Evolutionary conservation across 2,797 vertebrate species (phyloP).

Genomic region (Etheostoma perlongum): DNA sequence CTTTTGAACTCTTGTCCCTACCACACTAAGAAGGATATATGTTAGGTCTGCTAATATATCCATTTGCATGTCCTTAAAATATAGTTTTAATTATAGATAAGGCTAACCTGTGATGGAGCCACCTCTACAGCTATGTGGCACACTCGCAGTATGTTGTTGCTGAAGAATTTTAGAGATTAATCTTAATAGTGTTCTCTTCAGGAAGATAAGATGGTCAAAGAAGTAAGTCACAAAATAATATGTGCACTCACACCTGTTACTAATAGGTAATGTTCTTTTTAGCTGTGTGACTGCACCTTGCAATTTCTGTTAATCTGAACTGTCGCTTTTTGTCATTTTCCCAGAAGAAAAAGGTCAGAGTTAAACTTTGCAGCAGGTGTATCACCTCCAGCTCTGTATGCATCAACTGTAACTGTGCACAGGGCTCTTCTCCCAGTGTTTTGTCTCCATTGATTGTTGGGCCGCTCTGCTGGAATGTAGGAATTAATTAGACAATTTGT

Average conservation of each 20-base stretch:
- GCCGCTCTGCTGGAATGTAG: slow-evolving; percentile 68
- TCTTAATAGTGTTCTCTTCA: slow-evolving; percentile 52
- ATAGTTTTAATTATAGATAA: slow-evolving; percentile 85
- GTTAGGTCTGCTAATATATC: slow-evolving; percentile 79
- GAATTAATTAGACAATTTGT: slow-evolving; percentile 86
- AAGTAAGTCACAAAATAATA: slow-evolving; percentile 36
- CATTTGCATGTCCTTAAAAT: slow-evolving; percentile 82
- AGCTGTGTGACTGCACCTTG: background rate
- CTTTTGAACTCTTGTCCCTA: slow-evolving; percentile 71
- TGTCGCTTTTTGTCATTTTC: background rate
- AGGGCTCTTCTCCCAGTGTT: slow-evolving; percentile 43
- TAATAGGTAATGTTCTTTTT: background rate
- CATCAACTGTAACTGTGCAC: slow-evolving; percentile 17
- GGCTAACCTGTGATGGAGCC: slow-evolving; percentile 70
- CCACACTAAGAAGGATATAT: slow-evolving; percentile 71
- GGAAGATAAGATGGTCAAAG: slow-evolving; percentile 58
- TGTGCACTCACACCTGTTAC: slow-evolving; percentile 27
- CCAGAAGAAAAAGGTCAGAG: slow-evolving; percentile 20
- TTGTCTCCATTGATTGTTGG: slow-evolving; percentile 69
- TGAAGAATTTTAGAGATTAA: slow-evolving; percentile 54
- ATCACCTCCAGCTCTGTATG: slow-evolving; percentile 37
- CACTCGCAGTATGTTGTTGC: slow-evolving; percentile 57
- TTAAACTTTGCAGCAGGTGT: slow-evolving; percentile 39
- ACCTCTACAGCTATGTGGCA: slow-evolving; percentile 46
- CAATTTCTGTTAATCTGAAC: slow-evolving; percentile 5